Conservation (phyloP, 30 jellyfish, hydroid and myxozoan genomes). For the Aurelia aurita complex sp. Pacific region DNA sequence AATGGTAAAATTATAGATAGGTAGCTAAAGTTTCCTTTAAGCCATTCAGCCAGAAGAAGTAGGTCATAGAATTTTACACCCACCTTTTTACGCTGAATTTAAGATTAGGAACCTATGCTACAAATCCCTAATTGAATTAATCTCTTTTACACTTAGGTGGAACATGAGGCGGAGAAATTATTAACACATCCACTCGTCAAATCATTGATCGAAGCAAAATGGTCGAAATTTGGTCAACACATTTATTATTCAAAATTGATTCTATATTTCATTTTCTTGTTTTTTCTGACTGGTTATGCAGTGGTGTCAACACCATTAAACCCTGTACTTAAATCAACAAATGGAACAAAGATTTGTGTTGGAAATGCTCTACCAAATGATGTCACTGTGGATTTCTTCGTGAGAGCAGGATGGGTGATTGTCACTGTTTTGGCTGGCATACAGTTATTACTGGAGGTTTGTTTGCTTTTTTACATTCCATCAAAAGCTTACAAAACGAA, state of each 20-base stretch:
- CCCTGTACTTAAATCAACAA: slow-evolving; percentile 12
- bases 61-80: too few relatives aligned
- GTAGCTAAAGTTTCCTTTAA: too few relatives aligned
- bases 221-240: slow-evolving; percentile 80
- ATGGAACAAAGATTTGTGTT: slow-evolving; percentile 36
- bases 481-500: too few relatives aligned
- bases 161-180: slow-evolving; percentile 52
- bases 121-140: neutral
- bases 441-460: slow-evolving; percentile 65
- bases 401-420: slow-evolving; percentile 15
- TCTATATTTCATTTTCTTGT: slow-evolving; percentile 33
- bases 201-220: slow-evolving; percentile 53
- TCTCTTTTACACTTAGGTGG: slow-evolving; percentile 28
- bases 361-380: slow-evolving; percentile 8
- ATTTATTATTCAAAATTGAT: slow-evolving; percentile 63
- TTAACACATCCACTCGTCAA: slow-evolving; percentile 67
- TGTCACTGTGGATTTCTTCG: slow-evolving; percentile 12
- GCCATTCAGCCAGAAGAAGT: too few relatives aligned
- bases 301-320: slow-evolving; percentile 54
- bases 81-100: too few relatives aligned
- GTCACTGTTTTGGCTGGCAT: slow-evolving; percentile 43
- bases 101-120: too few relatives aligned
- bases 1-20: too few relatives aligned
- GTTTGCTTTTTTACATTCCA: too few relatives aligned
- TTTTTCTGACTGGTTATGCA: slow-evolving; percentile 63